Evolutionary conservation across 2,888 invertebrate genomes (phyloP), one percentile per base, ranked within the genome.

Genomic region (Euproctis similis): DNA sequence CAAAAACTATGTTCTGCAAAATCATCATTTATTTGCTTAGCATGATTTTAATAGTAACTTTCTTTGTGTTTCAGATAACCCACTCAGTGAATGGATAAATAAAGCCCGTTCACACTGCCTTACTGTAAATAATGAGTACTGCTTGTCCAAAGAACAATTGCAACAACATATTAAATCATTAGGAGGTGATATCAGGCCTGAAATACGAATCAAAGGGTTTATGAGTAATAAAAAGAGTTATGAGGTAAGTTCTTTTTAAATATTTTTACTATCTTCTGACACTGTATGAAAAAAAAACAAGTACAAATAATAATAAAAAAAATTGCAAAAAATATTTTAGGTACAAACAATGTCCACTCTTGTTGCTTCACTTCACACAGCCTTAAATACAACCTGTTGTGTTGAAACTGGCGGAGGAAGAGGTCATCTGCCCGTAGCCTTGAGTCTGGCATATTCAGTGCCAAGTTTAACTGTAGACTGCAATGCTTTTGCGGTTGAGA

Each of bases 331-430:
- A n/a, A n/a, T 8, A 7, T 28, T 10, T 0, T 30, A 88, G 88
- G 90, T 91, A 0, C 87, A 90, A 61, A 75, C 86, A 8, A 87
- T 91, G 70, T 89, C 91, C 1, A 73, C 74, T 0, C 64, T 92
- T 1, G 85, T 89, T 0, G 84, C 88, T 1, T 78, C 86, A 1
- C 58, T 92, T 5, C 61, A 69, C 18, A 29, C 41, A 0, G 93
- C 81, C 88, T 92, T 11, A 89, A 90, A 68, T 88, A 91, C 30
- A 88, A 93, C 77, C 60, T 96, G 46, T 89, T 77, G 93, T 20
- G 85, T 96, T 8, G 97, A 97, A 62, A 89, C 94, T 21, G 97
- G 97, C 0, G 95, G 95, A 55, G 97, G 97, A 0, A 92, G 94
- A 59, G 97, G 96, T 0, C 94, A 95, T 66, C 76, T 96, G 18